phyloP scores from a whole-genome alignment of 2,113 vertebrate species.

The Brachypodius melanocephalos region DNA sequence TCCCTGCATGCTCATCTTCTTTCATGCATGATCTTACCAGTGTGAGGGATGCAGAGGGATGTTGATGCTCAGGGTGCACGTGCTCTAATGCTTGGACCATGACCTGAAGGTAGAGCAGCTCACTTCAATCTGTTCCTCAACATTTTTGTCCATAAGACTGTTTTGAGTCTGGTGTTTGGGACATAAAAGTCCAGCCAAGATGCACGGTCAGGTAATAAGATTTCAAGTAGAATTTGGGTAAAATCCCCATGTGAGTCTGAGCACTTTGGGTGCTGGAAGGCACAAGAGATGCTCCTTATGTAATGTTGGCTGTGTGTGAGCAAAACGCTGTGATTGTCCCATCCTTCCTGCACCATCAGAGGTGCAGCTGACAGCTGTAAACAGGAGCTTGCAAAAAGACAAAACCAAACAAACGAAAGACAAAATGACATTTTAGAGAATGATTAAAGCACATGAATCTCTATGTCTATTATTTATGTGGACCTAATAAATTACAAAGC shows the following conservation, averaged over 20 bases:
- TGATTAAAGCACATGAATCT: background rate
- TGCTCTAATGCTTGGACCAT: background rate
- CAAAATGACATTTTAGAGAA: background rate
- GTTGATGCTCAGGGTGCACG: fast-evolving
- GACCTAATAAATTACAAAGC: background rate
- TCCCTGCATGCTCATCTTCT: background rate
- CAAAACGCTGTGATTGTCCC: background rate
- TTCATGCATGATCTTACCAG: fast-evolving
- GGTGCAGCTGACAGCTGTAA: background rate
- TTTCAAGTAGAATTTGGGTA: background rate
- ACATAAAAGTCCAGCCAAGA: background rate
- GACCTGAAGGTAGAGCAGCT: background rate
- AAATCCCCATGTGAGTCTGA: background rate
- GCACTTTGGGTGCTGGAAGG: background rate
- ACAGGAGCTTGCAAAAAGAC: background rate
- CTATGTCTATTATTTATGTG: background rate
- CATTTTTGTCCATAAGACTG: background rate
- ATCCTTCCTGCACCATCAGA: background rate
- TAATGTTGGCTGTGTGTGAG: background rate
- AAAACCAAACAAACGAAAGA: background rate
- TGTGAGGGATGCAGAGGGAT: background rate
- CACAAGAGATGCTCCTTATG: background rate
- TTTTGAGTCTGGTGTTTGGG: background rate
- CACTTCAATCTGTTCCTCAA: background rate
- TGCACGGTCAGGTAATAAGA: background rate